phyloP scores from a whole-genome alignment of 2,113 vertebrate species.

The Scophthalmus maximus region DNA sequence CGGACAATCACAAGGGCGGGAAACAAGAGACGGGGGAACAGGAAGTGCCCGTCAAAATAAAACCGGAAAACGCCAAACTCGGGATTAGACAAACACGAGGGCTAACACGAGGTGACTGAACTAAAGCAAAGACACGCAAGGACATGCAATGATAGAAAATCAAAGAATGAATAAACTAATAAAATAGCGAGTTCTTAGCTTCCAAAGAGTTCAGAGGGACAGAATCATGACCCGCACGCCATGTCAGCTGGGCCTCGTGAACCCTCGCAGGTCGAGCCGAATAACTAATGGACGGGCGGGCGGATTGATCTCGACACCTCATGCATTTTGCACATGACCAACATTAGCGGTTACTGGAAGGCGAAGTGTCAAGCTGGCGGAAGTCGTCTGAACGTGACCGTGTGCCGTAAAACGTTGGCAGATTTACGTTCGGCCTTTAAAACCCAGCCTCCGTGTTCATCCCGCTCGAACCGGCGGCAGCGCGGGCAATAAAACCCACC shows the following conservation, averaged over 20 bases:
- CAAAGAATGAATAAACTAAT: no score
- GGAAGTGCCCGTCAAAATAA: no score
- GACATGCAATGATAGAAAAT: no score
- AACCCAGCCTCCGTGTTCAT: background rate
- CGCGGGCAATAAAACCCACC: background rate
- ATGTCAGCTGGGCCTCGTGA: background rate
- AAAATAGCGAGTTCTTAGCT: no score
- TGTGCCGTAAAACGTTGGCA: background rate
- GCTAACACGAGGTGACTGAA: no score
- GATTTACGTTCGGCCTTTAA: slow-evolving; percentile 1
- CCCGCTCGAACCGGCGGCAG: background rate
- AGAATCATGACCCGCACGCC: background rate
- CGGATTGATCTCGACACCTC: background rate
- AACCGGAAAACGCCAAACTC: no score
- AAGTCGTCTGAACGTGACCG: background rate
- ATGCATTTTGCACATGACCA: background rate
- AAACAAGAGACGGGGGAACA: no score
- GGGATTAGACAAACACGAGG: no score
- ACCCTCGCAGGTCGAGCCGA: no score
- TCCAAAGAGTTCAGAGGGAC: no score
- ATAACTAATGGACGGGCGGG: background rate
- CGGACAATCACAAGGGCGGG: no score
- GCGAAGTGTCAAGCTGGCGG: background rate
- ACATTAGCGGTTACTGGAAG: background rate
- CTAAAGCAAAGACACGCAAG: no score